Conservation (phyloP, 2,888 invertebrate genomes). For the Pterostichus niger region DNA sequence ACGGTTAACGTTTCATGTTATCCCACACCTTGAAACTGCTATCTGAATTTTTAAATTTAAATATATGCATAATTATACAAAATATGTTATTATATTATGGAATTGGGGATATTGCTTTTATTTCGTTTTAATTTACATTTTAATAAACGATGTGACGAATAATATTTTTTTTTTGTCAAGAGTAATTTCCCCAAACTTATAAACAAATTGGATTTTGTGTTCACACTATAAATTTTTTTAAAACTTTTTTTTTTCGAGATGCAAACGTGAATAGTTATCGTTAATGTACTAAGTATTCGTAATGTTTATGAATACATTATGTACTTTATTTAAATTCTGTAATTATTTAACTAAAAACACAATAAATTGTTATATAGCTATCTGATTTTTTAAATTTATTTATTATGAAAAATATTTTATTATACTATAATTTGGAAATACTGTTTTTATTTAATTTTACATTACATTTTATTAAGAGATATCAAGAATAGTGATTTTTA, state of each 20-base stretch:
- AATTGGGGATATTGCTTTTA: slow-evolving; percentile 25
- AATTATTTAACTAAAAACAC: too few relatives aligned
- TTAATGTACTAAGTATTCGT: too few relatives aligned
- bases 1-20: slow-evolving; percentile 1
- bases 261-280: too few relatives aligned
- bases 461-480: neutral
- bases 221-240: too few relatives aligned
- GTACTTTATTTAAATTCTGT: too few relatives aligned
- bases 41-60: slow-evolving; percentile 32
- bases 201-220: too few relatives aligned
- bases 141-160: too few relatives aligned
- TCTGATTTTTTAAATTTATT: slow-evolving; percentile 28
- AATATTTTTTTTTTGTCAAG: slow-evolving; percentile 1
- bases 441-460: neutral
- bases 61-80: neutral
- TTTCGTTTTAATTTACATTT: too few relatives aligned
- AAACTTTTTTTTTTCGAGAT: too few relatives aligned
- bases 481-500: neutral
- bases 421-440: neutral
- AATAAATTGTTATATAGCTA: neutral
- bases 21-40: slow-evolving; percentile 6
- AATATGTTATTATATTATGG: slow-evolving; percentile 30
- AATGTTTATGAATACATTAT: too few relatives aligned
- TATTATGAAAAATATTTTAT: slow-evolving; percentile 11
- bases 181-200: slow-evolving; percentile 13